Percentiles rank a stretch among this genome's conserved stretches.
Conservation (phyloP, 1,140 invertebrate genomes). For the Halyomorpha halys region DNA sequence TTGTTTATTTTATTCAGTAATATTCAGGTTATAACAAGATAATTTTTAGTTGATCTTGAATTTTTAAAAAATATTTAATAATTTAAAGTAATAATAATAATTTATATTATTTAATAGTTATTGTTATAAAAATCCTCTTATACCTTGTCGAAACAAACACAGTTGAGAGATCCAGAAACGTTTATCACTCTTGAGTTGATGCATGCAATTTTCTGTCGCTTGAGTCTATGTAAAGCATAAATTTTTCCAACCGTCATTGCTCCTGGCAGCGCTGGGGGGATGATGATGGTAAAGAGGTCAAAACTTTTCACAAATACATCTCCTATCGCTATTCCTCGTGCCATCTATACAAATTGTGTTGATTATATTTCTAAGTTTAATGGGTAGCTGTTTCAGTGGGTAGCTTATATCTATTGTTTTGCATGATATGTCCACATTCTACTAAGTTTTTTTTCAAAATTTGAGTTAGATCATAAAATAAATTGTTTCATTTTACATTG, state of each 20-base stretch:
- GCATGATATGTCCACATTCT: too few species aligned
- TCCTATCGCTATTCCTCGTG: conserved; percentile 42
- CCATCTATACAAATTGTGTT: conserved; percentile 35
- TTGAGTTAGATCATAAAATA: too few species aligned
- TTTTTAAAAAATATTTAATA: neutral
- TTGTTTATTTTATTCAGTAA: too few species aligned
- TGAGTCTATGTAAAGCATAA: conserved; percentile 79
- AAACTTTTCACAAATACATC: conserved; percentile 68
- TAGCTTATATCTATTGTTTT: too few species aligned
- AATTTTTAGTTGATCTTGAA: neutral
- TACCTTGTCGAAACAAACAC: conserved; percentile 96
- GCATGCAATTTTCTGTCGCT: conserved; percentile 74
- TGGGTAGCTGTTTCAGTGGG: too few species aligned
- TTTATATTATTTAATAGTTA: too few species aligned
- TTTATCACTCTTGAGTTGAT: conserved; percentile 91
- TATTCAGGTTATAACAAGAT: too few species aligned
- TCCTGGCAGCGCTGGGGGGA: conserved; percentile 85
- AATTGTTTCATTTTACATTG: too few species aligned
- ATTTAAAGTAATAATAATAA: too few species aligned
- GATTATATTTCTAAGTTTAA: too few species aligned
- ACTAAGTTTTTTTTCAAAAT: too few species aligned
- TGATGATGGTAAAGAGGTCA: conserved; percentile 85
- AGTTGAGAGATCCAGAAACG: conserved; percentile 88
- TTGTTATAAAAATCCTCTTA: neutral
- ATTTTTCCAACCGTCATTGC: conserved; percentile 88